Base-by-base conservation (phyloP, 2,888 invertebrate species). In the Opisthograptis luteolata region DNA sequence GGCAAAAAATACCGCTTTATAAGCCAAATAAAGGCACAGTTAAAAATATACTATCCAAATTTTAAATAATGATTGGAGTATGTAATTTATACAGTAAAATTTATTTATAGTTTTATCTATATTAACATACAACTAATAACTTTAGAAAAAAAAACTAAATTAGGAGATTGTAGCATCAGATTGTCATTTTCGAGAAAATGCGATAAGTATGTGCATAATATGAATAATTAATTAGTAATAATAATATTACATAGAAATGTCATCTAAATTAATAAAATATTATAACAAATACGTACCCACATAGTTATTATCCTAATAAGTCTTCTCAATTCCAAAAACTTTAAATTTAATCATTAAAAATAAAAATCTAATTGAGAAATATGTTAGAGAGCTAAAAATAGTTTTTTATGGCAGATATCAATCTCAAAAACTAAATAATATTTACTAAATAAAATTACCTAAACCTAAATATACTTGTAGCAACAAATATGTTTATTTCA, bases 371-470 rank as follows among this genome's bases (percentile, higher is more conserved):
- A 41, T 35, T 2, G 10, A 42, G 17, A 34, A 36, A 34, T 31
- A 50, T n/a, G n/a, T 25, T 48, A 45, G 50, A 50, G 50, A 51
- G 50, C 44, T 35, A 44, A 12, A 43, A 40, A 44, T 36, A 45
- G 52, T 39, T 51, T 52, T 41, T 22, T 9, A 45, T 42, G 53
- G 49, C 55, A 58, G 34, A 55, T n/a, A 40, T 51, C 19, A 49
- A 51, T 17, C 27, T 40, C 34, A 52, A 55, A 48, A 46, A 37
- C 34, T 41, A 51, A 43, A 49, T 36, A 37, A 22, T 46, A 53
- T 40, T 31, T 48, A 60, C 28, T 37, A 60, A 55, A 60, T 56
- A 52, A 55, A 55, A 50, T 53, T 35, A 50, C 45, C 40, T 56
- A 56, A 47, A 35, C 17, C 30, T 45, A 49, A n/a, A 41, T 20